Evolutionary conservation across 53 echinoderm and acorn worm species (phyloP).

Genomic region (Crossaster papposus): DNA sequence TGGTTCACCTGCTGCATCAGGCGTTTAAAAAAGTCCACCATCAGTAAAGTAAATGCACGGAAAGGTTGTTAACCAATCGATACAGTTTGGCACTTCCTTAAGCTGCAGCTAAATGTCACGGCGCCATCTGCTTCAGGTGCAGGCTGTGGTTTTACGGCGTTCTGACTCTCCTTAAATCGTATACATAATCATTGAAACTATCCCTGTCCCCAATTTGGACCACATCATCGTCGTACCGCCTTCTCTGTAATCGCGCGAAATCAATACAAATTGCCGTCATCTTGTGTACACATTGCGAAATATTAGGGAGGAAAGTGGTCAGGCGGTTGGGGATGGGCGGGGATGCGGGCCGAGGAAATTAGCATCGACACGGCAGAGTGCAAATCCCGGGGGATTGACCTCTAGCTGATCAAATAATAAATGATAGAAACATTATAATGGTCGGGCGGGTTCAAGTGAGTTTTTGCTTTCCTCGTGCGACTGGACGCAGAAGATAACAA

Average conservation of each 20-base stretch:
- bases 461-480: too few species aligned
- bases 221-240: not conserved
- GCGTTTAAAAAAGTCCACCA: not conserved
- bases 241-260: not conserved
- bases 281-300: not conserved
- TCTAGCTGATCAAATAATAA: not conserved
- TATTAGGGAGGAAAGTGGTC: not conserved
- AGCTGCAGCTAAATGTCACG: slow-evolving; percentile 15
- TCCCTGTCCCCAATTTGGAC: not conserved
- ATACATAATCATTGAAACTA: not conserved
- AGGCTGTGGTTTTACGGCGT: not conserved
- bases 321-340: not conserved
- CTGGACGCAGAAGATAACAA: too few species aligned
- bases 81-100: not conserved
- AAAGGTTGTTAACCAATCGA: not conserved
- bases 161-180: not conserved
- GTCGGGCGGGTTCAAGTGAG: not conserved
- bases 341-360: not conserved
- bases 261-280: not conserved
- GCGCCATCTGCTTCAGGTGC: slow-evolving; percentile 24
- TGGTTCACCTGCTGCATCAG: slow-evolving; percentile 1
- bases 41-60: not conserved
- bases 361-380: not conserved
- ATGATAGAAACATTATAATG: not conserved
- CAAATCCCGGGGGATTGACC: not conserved